A percentile compares a stretch with the other conserved stretches of the same genome.
Conservation (phyloP, 2,113 vertebrate species). For the Anseranas semipalmata region DNA sequence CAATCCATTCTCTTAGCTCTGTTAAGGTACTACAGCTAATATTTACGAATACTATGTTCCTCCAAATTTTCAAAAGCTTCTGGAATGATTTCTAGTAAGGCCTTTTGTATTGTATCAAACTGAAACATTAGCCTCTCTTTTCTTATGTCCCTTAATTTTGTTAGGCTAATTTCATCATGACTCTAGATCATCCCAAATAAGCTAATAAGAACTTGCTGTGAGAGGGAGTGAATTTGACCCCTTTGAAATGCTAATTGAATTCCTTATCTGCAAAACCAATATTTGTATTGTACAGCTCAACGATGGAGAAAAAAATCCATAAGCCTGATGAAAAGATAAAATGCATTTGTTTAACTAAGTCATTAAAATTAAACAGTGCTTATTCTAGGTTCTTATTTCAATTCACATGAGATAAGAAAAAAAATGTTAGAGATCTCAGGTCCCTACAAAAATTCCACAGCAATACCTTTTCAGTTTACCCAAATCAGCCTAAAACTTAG, state of each 20-base stretch:
- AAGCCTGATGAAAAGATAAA: constrained; percentile 49
- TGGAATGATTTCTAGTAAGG: not conserved
- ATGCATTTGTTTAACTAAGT: constrained; percentile 48
- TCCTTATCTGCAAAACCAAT: constrained; percentile 52
- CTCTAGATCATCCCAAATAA: constrained; percentile 6
- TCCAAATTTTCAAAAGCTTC: not conserved
- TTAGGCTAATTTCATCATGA: not conserved
- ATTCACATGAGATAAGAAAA: not conserved
- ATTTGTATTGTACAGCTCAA: constrained; percentile 40
- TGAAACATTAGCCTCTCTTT: not conserved
- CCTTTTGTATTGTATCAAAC: not conserved
- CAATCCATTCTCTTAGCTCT: accelerated
- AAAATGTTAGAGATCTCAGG: constrained; percentile 2
- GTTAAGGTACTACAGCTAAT: not conserved
- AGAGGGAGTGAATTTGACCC: constrained; percentile 4
- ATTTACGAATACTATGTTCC: not conserved
- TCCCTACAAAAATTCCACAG: not conserved
- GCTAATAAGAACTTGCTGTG: not conserved
- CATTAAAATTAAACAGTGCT: constrained; percentile 40
- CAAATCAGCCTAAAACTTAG: not conserved
- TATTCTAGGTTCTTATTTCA: constrained; percentile 27
- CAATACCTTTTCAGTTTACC: not conserved
- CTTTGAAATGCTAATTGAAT: constrained; percentile 67
- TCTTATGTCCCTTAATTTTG: not conserved
- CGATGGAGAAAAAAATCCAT: constrained; percentile 11